These are phyloP conservation scores for Sciurus niger DNA, from an alignment of 2,113 vertebrate genomes.

Conservation along the genomic window DNA sequence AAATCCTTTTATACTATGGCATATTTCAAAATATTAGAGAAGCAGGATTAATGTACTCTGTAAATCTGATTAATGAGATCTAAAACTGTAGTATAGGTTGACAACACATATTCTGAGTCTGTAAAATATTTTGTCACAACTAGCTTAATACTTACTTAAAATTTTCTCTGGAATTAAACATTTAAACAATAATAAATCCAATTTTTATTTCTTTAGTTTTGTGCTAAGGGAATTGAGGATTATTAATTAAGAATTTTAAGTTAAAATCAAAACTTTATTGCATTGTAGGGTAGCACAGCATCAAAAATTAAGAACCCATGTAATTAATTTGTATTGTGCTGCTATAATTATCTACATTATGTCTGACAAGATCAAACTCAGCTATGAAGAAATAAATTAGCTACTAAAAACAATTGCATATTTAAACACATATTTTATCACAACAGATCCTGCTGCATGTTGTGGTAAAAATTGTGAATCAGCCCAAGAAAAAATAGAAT, in stretches of 20 bases:
- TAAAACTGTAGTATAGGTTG: background rate
- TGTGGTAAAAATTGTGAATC: slow-evolving; percentile 60
- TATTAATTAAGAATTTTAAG: slow-evolving; percentile 2
- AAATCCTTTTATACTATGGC: background rate
- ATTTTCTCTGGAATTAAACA: slow-evolving; percentile 48
- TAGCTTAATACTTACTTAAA: background rate
- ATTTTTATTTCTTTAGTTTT: slow-evolving; percentile 49
- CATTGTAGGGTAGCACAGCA: background rate
- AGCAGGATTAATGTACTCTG: background rate
- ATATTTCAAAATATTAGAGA: background rate
- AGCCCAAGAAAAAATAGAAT: background rate
- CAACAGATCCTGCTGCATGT: slow-evolving; percentile 18
- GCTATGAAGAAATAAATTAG: slow-evolving; percentile 55
- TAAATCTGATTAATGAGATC: background rate
- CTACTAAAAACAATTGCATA: slow-evolving; percentile 72
- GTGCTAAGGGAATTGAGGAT: background rate
- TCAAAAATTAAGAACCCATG: slow-evolving; percentile 65
- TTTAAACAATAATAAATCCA: slow-evolving; percentile 53
- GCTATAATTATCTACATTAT: slow-evolving; percentile 61
- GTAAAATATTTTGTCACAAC: background rate
- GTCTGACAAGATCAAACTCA: slow-evolving; percentile 68
- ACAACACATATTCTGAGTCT: background rate
- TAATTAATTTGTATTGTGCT: slow-evolving; percentile 76
- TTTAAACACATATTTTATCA: slow-evolving; percentile 62
- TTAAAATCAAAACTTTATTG: slow-evolving; percentile 50